Evolutionary conservation across 2,113 vertebrate genomes (phyloP).

Genomic region (Macaca nemestrina): DNA sequence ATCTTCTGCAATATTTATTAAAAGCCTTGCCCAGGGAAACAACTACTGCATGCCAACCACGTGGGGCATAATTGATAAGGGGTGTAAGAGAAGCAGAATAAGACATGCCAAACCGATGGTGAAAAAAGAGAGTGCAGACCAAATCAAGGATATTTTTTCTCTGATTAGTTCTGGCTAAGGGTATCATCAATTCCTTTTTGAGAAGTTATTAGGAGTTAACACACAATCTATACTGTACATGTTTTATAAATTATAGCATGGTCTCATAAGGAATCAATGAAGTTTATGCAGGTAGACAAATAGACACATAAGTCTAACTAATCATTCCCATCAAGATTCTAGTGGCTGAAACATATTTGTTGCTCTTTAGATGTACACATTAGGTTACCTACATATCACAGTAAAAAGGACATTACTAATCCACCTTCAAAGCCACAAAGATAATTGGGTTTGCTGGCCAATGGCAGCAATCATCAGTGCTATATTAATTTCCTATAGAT

Average conservation of each 20-base stretch:
- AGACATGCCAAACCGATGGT: not conserved
- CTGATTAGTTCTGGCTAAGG: not conserved
- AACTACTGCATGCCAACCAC: not conserved
- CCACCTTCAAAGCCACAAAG: not conserved
- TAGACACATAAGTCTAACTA: not conserved
- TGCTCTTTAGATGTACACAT: not conserved
- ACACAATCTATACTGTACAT: not conserved
- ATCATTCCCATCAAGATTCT: conserved; percentile 9
- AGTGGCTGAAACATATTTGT: not conserved
- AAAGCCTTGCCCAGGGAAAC: not conserved
- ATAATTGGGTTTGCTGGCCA: not conserved
- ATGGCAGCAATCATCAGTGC: not conserved
- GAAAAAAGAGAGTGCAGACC: not conserved
- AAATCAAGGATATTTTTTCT: not conserved
- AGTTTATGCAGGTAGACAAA: not conserved
- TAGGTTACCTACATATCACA: not conserved
- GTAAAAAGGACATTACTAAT: not conserved
- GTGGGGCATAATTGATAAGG: not conserved
- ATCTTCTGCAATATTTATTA: not conserved
- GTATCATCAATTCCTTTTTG: not conserved
- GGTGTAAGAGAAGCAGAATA: not conserved
- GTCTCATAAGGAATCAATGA: not conserved
- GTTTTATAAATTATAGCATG: not conserved
- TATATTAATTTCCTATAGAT: not conserved
- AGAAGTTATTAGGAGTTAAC: not conserved